Evolutionary conservation across 2,113 vertebrate species (phyloP).

Genomic region (Sorex araneus): DNA sequence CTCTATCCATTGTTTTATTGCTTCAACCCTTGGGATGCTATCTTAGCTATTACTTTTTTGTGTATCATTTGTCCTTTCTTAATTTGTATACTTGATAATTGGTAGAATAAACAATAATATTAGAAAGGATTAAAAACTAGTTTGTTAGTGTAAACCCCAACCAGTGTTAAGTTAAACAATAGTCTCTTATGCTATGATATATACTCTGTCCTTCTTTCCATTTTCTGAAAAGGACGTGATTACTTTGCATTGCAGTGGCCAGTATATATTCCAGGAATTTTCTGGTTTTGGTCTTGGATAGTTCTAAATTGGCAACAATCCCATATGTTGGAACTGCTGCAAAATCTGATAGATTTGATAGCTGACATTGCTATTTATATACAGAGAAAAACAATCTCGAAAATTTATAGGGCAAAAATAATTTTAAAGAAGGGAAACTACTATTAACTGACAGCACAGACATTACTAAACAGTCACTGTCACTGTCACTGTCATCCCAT

Average conservation of each 20-base stretch:
- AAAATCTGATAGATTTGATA: not conserved
- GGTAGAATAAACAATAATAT: not conserved
- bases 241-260: not conserved
- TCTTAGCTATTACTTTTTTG: too few relatives aligned
- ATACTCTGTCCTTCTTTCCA: too few relatives aligned
- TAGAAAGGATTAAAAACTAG: not conserved
- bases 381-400: constrained; percentile 41
- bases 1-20: too few relatives aligned
- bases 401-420: constrained; percentile 24
- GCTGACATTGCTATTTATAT: not conserved
- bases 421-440: not conserved
- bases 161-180: not conserved
- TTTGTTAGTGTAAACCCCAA: not conserved
- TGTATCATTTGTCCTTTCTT: too few relatives aligned
- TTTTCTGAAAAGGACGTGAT: not conserved
- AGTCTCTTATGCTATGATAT: not conserved
- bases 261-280: not conserved
- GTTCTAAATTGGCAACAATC: not conserved
- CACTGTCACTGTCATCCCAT: too few relatives aligned
- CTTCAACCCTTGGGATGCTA: too few relatives aligned
- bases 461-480: too few relatives aligned
- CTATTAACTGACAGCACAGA: not conserved
- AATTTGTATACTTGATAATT: not conserved
- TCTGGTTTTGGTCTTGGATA: not conserved
- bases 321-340: not conserved